Percentiles rank a stretch among this genome's conserved stretches.
Conservation (phyloP, 2,888 invertebrate genomes). For the Rhogogaster chlorosoma region DNA sequence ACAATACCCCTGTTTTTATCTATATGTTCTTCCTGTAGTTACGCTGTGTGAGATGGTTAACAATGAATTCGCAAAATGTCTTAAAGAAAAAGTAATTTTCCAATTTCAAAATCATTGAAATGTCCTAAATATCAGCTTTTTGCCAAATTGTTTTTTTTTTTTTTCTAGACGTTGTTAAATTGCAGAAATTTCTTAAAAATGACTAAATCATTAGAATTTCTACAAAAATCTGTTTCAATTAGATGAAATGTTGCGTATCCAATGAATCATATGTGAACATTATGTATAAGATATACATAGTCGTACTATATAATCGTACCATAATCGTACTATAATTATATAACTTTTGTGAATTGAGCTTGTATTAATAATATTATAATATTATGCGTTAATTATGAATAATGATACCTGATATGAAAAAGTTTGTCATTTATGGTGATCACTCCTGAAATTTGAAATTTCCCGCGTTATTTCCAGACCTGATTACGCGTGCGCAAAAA, state of each 20-base stretch:
- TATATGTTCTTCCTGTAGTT: neutral
- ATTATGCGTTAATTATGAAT: conserved; percentile 4
- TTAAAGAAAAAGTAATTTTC: neutral
- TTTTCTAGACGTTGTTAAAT: neutral
- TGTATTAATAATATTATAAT: no score
- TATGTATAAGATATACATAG: conserved; percentile 2
- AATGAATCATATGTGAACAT: conserved; percentile 13
- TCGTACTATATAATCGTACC: neutral
- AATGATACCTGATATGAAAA: conserved; percentile 1
- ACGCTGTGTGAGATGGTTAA: neutral
- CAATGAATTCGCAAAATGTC: conserved; percentile 10
- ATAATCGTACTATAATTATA: neutral
- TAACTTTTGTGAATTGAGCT: conserved; percentile 9
- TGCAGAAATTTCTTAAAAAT: conserved; percentile 6
- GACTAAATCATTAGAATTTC: conserved; percentile 11
- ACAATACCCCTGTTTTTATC: conserved; percentile 9
- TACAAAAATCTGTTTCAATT: conserved; percentile 10
- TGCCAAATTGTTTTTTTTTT: conserved; percentile 3
- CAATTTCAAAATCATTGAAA: conserved; percentile 5
- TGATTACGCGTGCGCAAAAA: conserved; percentile 14
- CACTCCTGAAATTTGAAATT: conserved; percentile 9
- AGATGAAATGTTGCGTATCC: conserved; percentile 4
- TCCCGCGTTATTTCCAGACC: conserved; percentile 13
- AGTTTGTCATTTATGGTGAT: conserved; percentile 14
- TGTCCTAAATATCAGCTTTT: conserved; percentile 13